Base-by-base conservation (phyloP, 2,888 invertebrate species). In the Aspidiotus destructor region DNA sequence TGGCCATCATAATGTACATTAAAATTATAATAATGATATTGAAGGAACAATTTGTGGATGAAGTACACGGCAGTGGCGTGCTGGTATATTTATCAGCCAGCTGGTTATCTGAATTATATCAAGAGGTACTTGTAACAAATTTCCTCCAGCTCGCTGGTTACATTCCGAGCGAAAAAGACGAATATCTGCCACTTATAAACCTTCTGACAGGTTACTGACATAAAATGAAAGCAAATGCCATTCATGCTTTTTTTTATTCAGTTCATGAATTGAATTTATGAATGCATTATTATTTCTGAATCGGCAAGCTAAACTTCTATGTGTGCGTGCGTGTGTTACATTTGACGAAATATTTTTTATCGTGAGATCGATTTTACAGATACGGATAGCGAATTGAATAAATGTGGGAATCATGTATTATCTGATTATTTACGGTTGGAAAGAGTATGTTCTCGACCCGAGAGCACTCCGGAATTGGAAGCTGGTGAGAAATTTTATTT, bases 101-200 rank as follows among this genome's bases (percentile, higher is more conserved):
- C 0, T 97, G 96, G 96, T 82, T 97, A 3, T 85, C 91, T 48
- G 94, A 96, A 75, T 80, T 97, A 8, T 97, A 95, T 76, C 92
- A 92, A 74, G 89, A 88, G 75, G 86, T 94, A 1, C 80, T 93
- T 7, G 84, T 87, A 0, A 83, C 83, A 69, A 87, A 88, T 74
- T 77, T 91, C 10, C 78, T 92, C n/a, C 83, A 84, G 72, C 80
- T 82, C 64, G 84, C 86, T 60, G 87, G 87, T 0, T 84, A 83
- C 73, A 83, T 84, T 74, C 84, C 84, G 70, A 70, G 68, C 64
- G 71, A 78, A 71, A 75, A 76, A 11, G 74, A 76, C 41, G 81
- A 82, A 70, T 84, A 84, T 75, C 81, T 81, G 71, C 86, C 89
- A 0, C 79, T 91, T 7, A 82, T 88, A 48, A 87, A 87, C 77